Base-by-base conservation (phyloP, 2,888 invertebrate genomes). In the Tanypteryx hageni region DNA sequence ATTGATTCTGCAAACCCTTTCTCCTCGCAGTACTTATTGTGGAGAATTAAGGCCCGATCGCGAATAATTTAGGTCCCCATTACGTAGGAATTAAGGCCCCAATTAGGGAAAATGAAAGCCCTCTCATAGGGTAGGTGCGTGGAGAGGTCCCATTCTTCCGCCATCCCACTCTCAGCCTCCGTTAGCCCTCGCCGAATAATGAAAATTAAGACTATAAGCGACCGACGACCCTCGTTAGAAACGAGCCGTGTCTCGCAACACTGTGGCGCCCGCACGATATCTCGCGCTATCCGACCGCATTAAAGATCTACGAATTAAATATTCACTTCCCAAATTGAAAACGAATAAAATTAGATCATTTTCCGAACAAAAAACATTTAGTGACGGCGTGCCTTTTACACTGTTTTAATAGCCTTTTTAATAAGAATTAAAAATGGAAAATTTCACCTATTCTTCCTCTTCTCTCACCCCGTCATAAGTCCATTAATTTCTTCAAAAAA, bases 61-160 rank as follows among this genome's bases (percentile, higher is more conserved):
- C 22, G 76, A 76, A 76, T 76, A 76, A 76, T 76, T 76, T 22
- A 76, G 22, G 3, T 11, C 22, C 76, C 76, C 76, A 2, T 27
- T 11, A 13, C 76, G 16, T 22, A 76, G 22, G 68, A 76, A 76
- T 76, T 76, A 76, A 76, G 27, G 22, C 76, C 76, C 76, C 76
- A 76, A 76, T 76, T 76, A 76, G 76, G 44, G 76, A 76, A 76
- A 76, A 76, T 76, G 76, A 76, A 27, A 76, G 10, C 76, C 27
- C 76, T 76, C 61, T 61, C 76, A 8, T 27, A 22, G 22, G 22
- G 76, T 76, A 18, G 22, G 22, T 76, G 22, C 76, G 44, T 3
- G 44, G 44, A 44, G 44, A 44, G 44, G 44, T 44, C 44, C 44
- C 1, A 3, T 44, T 44, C 44, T 44, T 44, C 44, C 3, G 44